Percentiles rank a stretch among this genome's conserved stretches.
Conservation (phyloP, 30 jellyfish, hydroid and myxozoan species). For the Cassiopea xamachana region DNA sequence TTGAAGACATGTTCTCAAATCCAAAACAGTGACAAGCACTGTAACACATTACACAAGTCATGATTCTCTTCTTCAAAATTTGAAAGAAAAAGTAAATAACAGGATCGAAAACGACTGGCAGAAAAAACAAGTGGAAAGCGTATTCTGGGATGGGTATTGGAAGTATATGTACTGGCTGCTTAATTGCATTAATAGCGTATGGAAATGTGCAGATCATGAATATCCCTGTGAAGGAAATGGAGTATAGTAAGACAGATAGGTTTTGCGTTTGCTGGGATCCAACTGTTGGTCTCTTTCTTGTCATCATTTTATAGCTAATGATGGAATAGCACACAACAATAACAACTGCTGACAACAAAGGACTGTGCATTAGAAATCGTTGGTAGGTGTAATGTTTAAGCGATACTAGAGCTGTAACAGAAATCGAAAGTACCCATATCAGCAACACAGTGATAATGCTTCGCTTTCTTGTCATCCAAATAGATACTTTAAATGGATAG, state of each 20-base stretch:
- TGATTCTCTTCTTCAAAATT: too few species aligned
- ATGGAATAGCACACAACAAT: background rate
- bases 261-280: background rate
- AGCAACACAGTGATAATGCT: background rate
- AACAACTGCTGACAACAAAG: background rate
- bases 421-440: background rate
- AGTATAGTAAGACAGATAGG: background rate
- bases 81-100: background rate
- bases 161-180: background rate
- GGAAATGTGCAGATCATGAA: too few species aligned
- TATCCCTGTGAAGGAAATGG: too few species aligned
- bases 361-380: background rate
- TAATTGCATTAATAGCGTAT: background rate
- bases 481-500: background rate
- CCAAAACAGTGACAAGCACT: too few species aligned
- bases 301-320: background rate
- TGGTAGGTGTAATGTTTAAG: background rate
- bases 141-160: background rate
- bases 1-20: too few species aligned
- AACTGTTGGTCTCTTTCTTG: background rate
- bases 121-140: background rate
- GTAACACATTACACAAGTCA: too few species aligned
- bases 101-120: background rate
- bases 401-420: background rate
- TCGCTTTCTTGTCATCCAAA: slow-evolving; percentile 3